Conservation (phyloP, 2,888 invertebrate species). For the Cyclophora punctaria region DNA sequence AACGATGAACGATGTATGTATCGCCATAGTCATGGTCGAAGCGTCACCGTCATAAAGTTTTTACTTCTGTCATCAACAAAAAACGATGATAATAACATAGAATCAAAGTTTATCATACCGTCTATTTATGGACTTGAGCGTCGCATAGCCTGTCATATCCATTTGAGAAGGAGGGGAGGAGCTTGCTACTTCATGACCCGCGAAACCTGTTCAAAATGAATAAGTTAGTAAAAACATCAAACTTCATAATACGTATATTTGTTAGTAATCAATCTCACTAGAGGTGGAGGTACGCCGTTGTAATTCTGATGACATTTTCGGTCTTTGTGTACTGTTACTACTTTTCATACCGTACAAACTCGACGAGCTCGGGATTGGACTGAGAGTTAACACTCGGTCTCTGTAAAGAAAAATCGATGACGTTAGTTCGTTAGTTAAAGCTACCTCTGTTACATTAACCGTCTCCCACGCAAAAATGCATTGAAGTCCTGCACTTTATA, state of each 20-base stretch:
- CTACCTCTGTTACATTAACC: no score
- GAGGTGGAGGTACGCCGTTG: slow-evolving; percentile 73
- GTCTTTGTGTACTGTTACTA: slow-evolving; percentile 48
- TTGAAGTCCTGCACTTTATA: no score
- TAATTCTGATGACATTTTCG: slow-evolving; percentile 59
- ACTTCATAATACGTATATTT: background rate
- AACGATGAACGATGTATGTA: no score
- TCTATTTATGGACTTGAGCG: slow-evolving; percentile 80
- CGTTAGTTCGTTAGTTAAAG: background rate
- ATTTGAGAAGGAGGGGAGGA: slow-evolving; percentile 79
- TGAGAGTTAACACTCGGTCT: slow-evolving; percentile 85
- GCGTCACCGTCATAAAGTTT: no score
- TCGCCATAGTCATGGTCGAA: no score
- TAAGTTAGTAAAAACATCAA: no score
- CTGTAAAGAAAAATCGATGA: slow-evolving; percentile 43
- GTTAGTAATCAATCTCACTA: slow-evolving; percentile 49
- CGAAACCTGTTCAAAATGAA: slow-evolving; percentile 45
- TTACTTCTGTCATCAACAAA: no score
- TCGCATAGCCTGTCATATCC: slow-evolving; percentile 85
- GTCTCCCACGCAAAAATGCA: no score
- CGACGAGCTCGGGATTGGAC: slow-evolving; percentile 91
- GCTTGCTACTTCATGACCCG: slow-evolving; percentile 71
- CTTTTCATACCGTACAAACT: slow-evolving; percentile 77
- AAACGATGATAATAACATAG: no score
- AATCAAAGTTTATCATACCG: slow-evolving; percentile 36